Percentiles rank a stretch among this genome's conserved stretches.
phyloP scores from a whole-genome alignment of 1,140 invertebrate genomes.

The Drosophila bocqueti region DNA sequence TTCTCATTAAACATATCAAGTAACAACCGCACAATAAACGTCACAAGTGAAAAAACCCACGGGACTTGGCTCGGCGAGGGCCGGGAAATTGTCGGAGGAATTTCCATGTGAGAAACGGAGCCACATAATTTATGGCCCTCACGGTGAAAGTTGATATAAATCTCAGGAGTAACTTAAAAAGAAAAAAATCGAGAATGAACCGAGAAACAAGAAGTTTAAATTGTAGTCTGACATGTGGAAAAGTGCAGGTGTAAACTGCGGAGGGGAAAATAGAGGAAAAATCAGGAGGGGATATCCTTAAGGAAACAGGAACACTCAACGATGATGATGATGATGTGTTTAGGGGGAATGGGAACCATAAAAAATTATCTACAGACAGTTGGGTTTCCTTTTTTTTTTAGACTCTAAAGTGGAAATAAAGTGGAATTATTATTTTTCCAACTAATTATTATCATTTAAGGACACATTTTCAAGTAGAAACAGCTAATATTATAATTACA shows the following conservation, averaged over 20 bases:
- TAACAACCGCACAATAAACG: constrained; percentile 80
- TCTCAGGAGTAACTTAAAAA: constrained; percentile 70
- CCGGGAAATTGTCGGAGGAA: constrained; percentile 56
- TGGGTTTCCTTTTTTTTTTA: constrained; percentile 4
- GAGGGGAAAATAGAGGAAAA: constrained; percentile 18
- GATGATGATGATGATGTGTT: constrained; percentile 47
- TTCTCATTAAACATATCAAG: constrained; percentile 73
- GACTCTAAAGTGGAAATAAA: constrained; percentile 6
- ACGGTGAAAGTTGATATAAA: constrained; percentile 81
- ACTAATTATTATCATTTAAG: neutral
- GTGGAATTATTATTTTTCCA: neutral
- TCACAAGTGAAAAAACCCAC: constrained; percentile 65
- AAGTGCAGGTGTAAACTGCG: constrained; percentile 32
- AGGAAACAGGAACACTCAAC: constrained; percentile 48
- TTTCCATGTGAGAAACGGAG: constrained; percentile 67
- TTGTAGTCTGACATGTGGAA: constrained; percentile 57
- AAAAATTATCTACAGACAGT: constrained; percentile 33
- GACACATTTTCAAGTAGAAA: neutral
- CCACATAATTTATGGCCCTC: constrained; percentile 73
- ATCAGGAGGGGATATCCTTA: constrained; percentile 29
- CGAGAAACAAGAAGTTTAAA: constrained; percentile 41
- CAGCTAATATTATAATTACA: too few species aligned
- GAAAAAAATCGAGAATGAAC: constrained; percentile 11
- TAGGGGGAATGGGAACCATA: constrained; percentile 6
- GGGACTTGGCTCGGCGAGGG: constrained; percentile 37